Evolutionary conservation across 2,888 invertebrate genomes (phyloP).

Genomic region (Stenchaetothrips biformis): DNA sequence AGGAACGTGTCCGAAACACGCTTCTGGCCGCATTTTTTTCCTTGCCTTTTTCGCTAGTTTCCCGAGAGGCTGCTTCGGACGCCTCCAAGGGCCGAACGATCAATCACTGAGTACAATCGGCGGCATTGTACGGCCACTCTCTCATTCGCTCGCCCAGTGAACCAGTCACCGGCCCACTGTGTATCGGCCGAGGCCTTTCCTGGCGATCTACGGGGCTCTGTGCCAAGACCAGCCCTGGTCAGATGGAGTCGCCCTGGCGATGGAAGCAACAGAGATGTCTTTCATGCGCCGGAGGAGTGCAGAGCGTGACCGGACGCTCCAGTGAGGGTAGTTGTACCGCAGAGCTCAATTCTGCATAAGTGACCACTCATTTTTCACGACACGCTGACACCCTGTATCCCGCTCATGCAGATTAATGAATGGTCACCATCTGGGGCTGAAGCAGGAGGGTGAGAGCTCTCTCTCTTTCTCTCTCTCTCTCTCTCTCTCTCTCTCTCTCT

Average conservation of each 20-base stretch:
- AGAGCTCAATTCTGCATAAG: constrained; percentile 13
- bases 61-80: neutral
- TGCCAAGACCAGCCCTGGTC: too few relatives aligned
- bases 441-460: neutral
- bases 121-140: constrained; percentile 3
- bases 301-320: too few relatives aligned
- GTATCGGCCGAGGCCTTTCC: too few relatives aligned
- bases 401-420: constrained; percentile 13
- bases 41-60: neutral
- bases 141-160: too few relatives aligned
- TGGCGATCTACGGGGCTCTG: too few relatives aligned
- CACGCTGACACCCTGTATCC: constrained; percentile 11
- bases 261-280: too few relatives aligned
- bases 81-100: neutral
- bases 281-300: too few relatives aligned
- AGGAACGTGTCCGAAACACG: neutral
- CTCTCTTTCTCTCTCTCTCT: neutral
- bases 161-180: too few relatives aligned
- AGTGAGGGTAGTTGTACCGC: neutral
- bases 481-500: neutral
- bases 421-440: neutral
- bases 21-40: neutral
- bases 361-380: constrained; percentile 20
- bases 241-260: too few relatives aligned
- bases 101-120: neutral